A percentile compares a stretch with the other conserved stretches of the same genome.
Conservation (phyloP, 2,113 vertebrate genomes). For the Crotalus helleri region DNA sequence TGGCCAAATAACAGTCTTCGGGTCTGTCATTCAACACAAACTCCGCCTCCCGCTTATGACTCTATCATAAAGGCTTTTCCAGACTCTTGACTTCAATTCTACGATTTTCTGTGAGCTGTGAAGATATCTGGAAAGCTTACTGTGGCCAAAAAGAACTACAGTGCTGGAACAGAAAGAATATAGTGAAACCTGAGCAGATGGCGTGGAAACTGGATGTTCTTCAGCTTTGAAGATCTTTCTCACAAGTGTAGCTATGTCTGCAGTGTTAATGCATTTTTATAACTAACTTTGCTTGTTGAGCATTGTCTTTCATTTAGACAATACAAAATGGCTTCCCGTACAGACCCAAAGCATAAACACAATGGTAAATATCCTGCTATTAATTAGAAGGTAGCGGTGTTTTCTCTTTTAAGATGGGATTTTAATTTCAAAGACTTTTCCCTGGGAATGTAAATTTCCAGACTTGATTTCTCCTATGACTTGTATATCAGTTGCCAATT, state of each 20-base stretch:
- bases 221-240: not conserved
- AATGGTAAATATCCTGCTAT: not conserved
- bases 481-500: not conserved
- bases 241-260: slow-evolving; percentile 15
- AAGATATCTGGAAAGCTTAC: slow-evolving; percentile 14
- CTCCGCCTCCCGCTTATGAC: slow-evolving; percentile 88
- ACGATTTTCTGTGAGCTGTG: slow-evolving; percentile 4
- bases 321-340: slow-evolving; percentile 11
- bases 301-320: slow-evolving; percentile 40
- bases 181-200: not conserved
- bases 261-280: slow-evolving; percentile 25
- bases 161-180: fast-evolving
- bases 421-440: not conserved
- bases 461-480: not conserved
- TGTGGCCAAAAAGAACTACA: not conserved
- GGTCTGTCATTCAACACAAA: slow-evolving; percentile 76
- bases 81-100: slow-evolving; percentile 73
- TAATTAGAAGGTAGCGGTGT: not conserved
- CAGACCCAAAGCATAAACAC: not conserved
- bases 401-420: not conserved
- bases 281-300: slow-evolving; percentile 25
- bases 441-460: not conserved
- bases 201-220: not conserved
- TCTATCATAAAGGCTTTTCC: slow-evolving; percentile 94
- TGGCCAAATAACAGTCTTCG: slow-evolving; percentile 84